Base-by-base conservation (phyloP, 1,140 invertebrate genomes). In the Brachystomella parvula region DNA sequence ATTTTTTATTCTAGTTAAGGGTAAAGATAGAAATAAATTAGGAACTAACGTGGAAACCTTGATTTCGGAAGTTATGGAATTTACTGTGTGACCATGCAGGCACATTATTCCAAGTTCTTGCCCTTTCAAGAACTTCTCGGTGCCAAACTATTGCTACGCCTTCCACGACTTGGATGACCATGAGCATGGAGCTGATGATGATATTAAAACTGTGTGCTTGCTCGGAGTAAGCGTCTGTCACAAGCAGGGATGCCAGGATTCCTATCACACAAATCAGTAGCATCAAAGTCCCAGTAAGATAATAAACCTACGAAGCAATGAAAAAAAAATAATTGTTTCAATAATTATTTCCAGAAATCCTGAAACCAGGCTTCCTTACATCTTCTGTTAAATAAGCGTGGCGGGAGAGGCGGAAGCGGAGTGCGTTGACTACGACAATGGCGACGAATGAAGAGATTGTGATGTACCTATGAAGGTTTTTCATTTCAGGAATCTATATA, bases 101-200 rank as follows among this genome's bases (percentile, higher is more conserved):
- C n/a, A n/a, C n/a, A n/a, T n/a, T n/a, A n/a, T n/a, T n/a, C n/a
- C n/a, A n/a, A n/a, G n/a, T n/a, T n/a, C n/a, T n/a, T n/a, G n/a
- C n/a, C n/a, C 24, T 53, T 26, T 15, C 49, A 53, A 26, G 49
- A 53, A 53, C 6, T 24, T 15, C 12, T 53, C n/a, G 49, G 49
- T 53, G 49, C 6, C 6, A 15, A 26, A 53, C 6, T 6, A 53
- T 15, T 6, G 49, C 24, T 15, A 53, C 12, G 6, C 49, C 21
- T 53, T 53, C 49, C 6, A 24, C 49, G 9, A 53, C 24, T 15
- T 17, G 49, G 24, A 53, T 12, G 6, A 24, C 24, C 49, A 53
- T 53, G 49, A 53, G 24, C 12, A 53, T 53, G 24, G 49, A 19
- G 49, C 49, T 53, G 12, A 53, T 53, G 49, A 53, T 53, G 24